These are phyloP conservation scores for Amphipoea lucens DNA, from an alignment of 2,888 invertebrate species.

Conservation along the genomic window DNA sequence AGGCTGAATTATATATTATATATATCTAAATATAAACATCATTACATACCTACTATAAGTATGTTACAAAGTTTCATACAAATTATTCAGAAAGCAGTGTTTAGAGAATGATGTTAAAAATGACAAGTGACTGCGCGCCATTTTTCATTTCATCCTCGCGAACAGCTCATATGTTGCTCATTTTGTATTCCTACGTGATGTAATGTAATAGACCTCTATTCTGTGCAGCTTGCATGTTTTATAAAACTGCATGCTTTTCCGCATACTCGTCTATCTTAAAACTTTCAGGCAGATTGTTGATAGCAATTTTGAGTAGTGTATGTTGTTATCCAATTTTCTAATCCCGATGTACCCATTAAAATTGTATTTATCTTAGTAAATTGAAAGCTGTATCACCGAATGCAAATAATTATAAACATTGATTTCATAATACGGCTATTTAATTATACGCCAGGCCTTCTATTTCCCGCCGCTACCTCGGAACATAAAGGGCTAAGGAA, in stretches of 20 bases:
- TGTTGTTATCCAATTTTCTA: neutral
- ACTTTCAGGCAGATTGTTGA: constrained; percentile 17
- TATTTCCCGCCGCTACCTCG: neutral
- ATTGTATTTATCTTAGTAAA: neutral
- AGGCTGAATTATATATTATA: neutral
- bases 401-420: neutral
- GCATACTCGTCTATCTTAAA: neutral
- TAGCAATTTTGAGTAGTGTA: constrained; percentile 13
- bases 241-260: constrained; percentile 32
- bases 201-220: constrained; percentile 50
- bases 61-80: neutral
- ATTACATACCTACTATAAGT: neutral
- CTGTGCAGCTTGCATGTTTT: constrained; percentile 18
- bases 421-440: neutral
- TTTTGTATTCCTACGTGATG: constrained; percentile 42
- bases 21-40: no score
- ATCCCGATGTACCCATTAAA: neutral
- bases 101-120: constrained; percentile 48
- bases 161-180: constrained; percentile 49
- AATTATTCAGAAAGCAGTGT: constrained; percentile 28
- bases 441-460: neutral
- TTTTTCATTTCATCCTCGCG: constrained; percentile 50
- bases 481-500: no score
- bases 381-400: neutral
- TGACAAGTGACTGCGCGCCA: constrained; percentile 53